Evolutionary conservation across 2,888 invertebrate species (phyloP).

Genomic region (Erebia palarica): DNA sequence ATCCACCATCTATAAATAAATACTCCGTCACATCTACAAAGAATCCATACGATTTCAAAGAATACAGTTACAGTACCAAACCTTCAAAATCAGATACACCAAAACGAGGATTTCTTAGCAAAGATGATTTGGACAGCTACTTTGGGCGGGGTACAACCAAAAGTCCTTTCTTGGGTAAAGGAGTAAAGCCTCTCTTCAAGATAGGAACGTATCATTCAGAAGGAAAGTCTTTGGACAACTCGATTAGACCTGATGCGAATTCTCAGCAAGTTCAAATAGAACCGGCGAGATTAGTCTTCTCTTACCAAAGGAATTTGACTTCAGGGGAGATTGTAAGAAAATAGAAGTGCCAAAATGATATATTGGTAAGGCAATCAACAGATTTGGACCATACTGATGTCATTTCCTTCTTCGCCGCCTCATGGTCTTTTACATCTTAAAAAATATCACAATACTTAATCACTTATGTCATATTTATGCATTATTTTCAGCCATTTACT

Average conservation of each 20-base stretch:
- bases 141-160: slow-evolving; percentile 79
- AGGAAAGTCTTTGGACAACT: slow-evolving; percentile 72
- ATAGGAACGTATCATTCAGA: slow-evolving; percentile 75
- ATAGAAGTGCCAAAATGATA: slow-evolving; percentile 60
- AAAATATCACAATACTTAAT: slow-evolving; percentile 28
- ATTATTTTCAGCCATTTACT: slow-evolving; percentile 38
- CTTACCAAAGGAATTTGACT: slow-evolving; percentile 73
- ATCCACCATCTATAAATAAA: slow-evolving; percentile 57
- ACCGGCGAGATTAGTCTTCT: slow-evolving; percentile 68
- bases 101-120: slow-evolving; percentile 67
- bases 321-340: slow-evolving; percentile 60
- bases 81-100: slow-evolving; percentile 52
- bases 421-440: slow-evolving; percentile 42
- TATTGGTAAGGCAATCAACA: slow-evolving; percentile 68
- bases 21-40: slow-evolving; percentile 78
- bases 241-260: slow-evolving; percentile 76
- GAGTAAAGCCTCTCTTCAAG: slow-evolving; percentile 68
- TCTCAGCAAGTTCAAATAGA: slow-evolving; percentile 77
- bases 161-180: slow-evolving; percentile 71
- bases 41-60: slow-evolving; percentile 81
- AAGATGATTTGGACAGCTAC: slow-evolving; percentile 65
- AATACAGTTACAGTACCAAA: slow-evolving; percentile 67
- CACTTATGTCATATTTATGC: slow-evolving; percentile 27
- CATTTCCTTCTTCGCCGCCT: slow-evolving; percentile 49
- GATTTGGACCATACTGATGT: slow-evolving; percentile 50